A percentile compares a stretch with the other conserved stretches of the same genome.
phyloP scores from a whole-genome alignment of 2,113 vertebrate genomes.

The Sprattus sprattus region DNA sequence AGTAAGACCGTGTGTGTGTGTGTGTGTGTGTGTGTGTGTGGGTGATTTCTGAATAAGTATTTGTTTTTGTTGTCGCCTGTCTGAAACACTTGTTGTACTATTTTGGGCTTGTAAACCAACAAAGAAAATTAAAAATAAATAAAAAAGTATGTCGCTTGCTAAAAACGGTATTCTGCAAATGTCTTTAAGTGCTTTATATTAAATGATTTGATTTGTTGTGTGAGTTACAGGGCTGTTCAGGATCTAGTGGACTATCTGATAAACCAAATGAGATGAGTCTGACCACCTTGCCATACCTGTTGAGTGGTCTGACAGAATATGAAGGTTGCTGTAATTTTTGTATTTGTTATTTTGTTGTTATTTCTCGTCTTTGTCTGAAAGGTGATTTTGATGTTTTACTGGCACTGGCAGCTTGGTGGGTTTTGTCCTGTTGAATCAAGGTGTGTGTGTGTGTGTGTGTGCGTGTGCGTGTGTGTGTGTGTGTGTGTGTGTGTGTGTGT shows the following conservation, averaged over 20 bases:
- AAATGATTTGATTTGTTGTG: background rate
- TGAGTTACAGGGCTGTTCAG: background rate
- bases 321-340: background rate
- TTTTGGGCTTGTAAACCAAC: background rate
- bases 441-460: background rate
- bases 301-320: background rate
- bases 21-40: background rate
- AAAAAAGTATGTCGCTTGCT: background rate
- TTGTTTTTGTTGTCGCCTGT: background rate
- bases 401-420: background rate
- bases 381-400: background rate
- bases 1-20: background rate
- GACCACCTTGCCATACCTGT: background rate
- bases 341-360: background rate
- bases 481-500: background rate
- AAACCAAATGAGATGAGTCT: background rate
- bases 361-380: background rate
- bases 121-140: background rate
- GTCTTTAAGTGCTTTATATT: background rate
- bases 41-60: background rate
- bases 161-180: background rate
- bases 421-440: slow-evolving; percentile 3
- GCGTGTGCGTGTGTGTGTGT: background rate
- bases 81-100: slow-evolving; percentile 1
- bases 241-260: background rate